Base-by-base conservation (phyloP, 2,113 vertebrate genomes). In the Zosterops hypoxanthus region DNA sequence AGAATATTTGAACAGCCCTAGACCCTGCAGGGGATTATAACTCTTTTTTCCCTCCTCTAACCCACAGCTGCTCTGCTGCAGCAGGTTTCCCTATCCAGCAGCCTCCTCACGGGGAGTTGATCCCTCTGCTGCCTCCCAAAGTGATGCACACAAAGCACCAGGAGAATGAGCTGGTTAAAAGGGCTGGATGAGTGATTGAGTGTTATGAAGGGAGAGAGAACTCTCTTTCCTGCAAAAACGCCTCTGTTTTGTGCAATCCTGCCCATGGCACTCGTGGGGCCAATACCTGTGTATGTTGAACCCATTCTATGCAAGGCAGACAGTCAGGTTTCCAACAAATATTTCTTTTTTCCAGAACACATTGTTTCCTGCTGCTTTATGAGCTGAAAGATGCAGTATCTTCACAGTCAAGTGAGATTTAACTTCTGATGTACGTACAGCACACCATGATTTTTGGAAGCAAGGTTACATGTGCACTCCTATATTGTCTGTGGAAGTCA, bases 141-240 rank as follows among this genome's bases (percentile, higher is more conserved):
- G 66, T 25, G 12, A 2, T 5, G 26, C n/a, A 16, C 0, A 2
- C 0, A 2, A 41, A 57, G 16, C 44, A 69, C 11, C 49, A 22
- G 0, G 8, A 72, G 36, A 77, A 61, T 5, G 33, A 57, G 12
- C 42, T 36, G 34, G 14, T 24, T 50, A 5, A 66, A 82, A 71
- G 34, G 72, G 4, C 36, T 71, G 88, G 14, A 7, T 49, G 70
- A 55, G 39, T 19, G 61, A 14, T 0, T 29, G 28, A 33, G n/a
- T 34, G 36, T 41, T 36, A 5, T 0, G 1, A 69, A 31, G 28
- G 36, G 36, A 28, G 14, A 13, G 25, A 46, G 64, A 83, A 6
- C n/a, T 75, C 12, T 12, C 42, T n/a, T 5, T 8, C 4, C 33
- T 69, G 63, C 82, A 31, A 59, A 79, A 80, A 18, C 49, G 14